A percentile compares a stretch with the other conserved stretches of the same genome.
Conservation (phyloP, 2,797 vertebrate genomes). For the Anguilla obscura region DNA sequence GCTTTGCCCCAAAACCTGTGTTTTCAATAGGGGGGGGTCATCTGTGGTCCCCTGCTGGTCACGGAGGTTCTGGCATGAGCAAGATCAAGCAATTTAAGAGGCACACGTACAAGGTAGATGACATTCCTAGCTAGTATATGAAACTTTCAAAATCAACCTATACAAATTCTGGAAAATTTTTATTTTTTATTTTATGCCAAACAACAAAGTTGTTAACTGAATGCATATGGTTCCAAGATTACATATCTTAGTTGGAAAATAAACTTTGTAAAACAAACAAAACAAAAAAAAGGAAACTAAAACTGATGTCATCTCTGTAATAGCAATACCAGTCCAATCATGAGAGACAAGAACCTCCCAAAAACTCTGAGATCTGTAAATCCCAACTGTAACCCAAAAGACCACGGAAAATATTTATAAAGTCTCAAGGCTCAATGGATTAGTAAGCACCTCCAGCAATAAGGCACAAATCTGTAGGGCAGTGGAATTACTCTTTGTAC, state of each 20-base stretch:
- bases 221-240: not conserved
- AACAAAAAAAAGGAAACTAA: too few relatives aligned
- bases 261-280: not conserved
- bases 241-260: not conserved
- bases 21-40: too few relatives aligned
- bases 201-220: not conserved
- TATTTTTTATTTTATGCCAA: not conserved
- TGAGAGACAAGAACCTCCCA: not conserved
- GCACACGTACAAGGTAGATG: not conserved
- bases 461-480: not conserved
- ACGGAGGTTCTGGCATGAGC: not conserved
- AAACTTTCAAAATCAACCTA: not conserved
- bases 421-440: not conserved
- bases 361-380: not conserved
- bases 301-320: not conserved
- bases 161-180: not conserved
- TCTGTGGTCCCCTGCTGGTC: too few relatives aligned
- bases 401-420: not conserved
- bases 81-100: not conserved
- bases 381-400: not conserved
- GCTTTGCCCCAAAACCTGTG: too few relatives aligned
- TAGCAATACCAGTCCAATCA: not conserved
- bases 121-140: not conserved
- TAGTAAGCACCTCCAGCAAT: not conserved
- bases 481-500: slow-evolving; percentile 85